A percentile compares a stretch with the other conserved stretches of the same genome.
Evolutionary conservation across 1,140 invertebrate species (phyloP).

Genomic region (Aethina tumida): DNA sequence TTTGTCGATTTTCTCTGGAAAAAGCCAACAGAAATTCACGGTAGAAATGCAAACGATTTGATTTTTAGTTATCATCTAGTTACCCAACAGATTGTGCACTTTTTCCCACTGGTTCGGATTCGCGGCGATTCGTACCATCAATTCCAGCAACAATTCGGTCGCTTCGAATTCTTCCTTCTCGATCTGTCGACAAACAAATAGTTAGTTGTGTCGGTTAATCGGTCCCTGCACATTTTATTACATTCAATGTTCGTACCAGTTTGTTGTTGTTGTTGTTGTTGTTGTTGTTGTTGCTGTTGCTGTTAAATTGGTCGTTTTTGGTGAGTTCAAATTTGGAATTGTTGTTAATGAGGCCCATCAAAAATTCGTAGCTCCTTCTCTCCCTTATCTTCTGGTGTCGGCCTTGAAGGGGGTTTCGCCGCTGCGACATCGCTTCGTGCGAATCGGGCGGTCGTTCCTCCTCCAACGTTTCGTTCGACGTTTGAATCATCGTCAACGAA

Average conservation of each 20-base stretch:
- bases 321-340: slow-evolving; percentile 31
- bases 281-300: background rate
- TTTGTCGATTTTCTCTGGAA: slow-evolving; percentile 27
- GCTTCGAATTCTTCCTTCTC: too few relatives aligned
- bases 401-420: too few relatives aligned
- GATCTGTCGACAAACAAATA: too few relatives aligned
- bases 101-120: slow-evolving; percentile 30
- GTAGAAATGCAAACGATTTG: too few relatives aligned
- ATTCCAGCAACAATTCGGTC: slow-evolving; percentile 29
- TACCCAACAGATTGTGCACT: slow-evolving; percentile 29
- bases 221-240: background rate
- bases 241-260: background rate
- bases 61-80: too few relatives aligned
- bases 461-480: too few relatives aligned
- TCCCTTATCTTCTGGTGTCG: slow-evolving; percentile 20
- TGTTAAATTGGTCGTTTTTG: slow-evolving; percentile 14
- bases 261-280: background rate
- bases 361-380: slow-evolving; percentile 33
- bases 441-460: slow-evolving; percentile 34
- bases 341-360: slow-evolving; percentile 32
- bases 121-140: slow-evolving; percentile 29
- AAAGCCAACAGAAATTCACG: too few relatives aligned
- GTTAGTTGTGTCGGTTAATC: too few relatives aligned
- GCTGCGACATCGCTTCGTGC: slow-evolving; percentile 35
- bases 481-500: too few relatives aligned